Base-by-base conservation (phyloP, 2,797 vertebrate species). In the Steatocranus sp. region DNA sequence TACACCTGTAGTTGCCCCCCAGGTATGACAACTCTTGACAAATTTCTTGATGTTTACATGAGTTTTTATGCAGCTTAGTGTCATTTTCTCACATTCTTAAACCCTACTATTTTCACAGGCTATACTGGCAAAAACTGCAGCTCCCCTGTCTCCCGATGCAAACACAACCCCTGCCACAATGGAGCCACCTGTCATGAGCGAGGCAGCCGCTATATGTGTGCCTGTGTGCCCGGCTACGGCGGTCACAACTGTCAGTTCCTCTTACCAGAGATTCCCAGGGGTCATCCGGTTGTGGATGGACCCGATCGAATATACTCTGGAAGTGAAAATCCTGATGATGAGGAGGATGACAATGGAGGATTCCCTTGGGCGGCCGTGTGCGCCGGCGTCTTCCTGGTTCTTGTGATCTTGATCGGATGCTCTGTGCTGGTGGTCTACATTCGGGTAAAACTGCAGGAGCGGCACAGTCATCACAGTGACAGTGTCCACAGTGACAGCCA, bases 171-270 rank as follows among this genome's bases (percentile, higher is more conserved):
- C 5, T 99, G 98, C 92, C 98, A 99, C 94, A 99, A 99, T 1
- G 98, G 98, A 58, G 98, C 98, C 86, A 99, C 98, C 73, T 99
- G 98, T 95, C 97, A 99, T 0, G 98, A 99, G 78, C 95, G 98
- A 27, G 97, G 96, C 46, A 95, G 95, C 73, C 98, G 98, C 75
- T 99, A 99, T 0, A 96, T 98, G 81, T 99, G 98, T 1, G 97
- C 99, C 88, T 99, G 98, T 0, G 96, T 97, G 70, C 96, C 94
- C 0, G 97, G 97, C 25, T 99, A 99, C 0, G 98, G 98, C 0
- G 98, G 98, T 25, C 97, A 96, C 89, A 99, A 99, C 94, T 99
- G 98, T 93, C 98, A 99, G 92, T 99, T 98, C 77, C 94, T 99
- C 87, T 95, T 99, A 58, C 98, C 98, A 0, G 97, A 98, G 86